Evolutionary conservation across 2,113 vertebrate genomes (phyloP).

Genomic region (Cygnus buccinator): DNA sequence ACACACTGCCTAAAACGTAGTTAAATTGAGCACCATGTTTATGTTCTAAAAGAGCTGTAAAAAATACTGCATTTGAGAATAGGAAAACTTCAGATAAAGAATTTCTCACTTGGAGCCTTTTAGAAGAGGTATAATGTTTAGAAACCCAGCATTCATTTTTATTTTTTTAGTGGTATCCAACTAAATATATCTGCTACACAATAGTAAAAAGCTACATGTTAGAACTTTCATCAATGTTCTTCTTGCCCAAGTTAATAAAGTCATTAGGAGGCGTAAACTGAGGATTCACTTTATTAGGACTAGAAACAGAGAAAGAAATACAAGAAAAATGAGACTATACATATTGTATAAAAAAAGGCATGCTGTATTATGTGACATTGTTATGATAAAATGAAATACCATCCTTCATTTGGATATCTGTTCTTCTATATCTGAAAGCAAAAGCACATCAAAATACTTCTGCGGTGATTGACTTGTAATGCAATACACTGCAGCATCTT

Average conservation of each 20-base stretch:
- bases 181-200: not conserved
- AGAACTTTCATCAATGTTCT: not conserved
- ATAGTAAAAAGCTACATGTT: not conserved
- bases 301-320: not conserved
- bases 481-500: constrained; percentile 50
- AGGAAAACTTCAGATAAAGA: not conserved
- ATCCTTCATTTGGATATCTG: constrained; percentile 32
- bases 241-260: not conserved
- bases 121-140: not conserved
- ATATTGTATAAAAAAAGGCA: not conserved
- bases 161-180: not conserved
- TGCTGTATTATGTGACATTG: not conserved
- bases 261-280: not conserved
- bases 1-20: not conserved
- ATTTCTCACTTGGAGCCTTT: not conserved
- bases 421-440: constrained; percentile 46
- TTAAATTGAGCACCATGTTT: not conserved
- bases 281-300: not conserved
- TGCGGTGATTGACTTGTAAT: constrained; percentile 60
- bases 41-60: not conserved
- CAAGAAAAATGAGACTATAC: not conserved
- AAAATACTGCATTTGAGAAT: not conserved
- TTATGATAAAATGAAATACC: constrained; percentile 22
- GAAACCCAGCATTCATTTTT: not conserved
- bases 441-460: constrained; percentile 62